Evolutionary conservation across 2,113 vertebrate genomes (phyloP).

Genomic region (Phalacrocorax carbo): DNA sequence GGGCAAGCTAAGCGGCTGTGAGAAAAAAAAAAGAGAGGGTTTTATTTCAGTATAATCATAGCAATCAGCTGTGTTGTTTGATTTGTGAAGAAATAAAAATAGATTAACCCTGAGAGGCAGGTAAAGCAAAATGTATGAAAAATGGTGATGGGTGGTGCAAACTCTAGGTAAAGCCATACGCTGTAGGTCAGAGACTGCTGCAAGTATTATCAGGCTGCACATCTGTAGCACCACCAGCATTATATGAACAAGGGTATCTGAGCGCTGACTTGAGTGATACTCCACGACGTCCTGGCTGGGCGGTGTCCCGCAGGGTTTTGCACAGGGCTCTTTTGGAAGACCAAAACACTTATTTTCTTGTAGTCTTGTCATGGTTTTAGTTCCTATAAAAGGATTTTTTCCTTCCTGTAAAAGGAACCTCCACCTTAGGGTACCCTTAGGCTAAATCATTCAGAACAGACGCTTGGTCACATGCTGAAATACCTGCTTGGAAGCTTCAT

Average conservation of each 20-base stretch:
- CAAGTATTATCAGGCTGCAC: neutral
- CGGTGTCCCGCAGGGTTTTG: neutral
- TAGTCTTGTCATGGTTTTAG: neutral
- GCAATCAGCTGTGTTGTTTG: constrained; percentile 37
- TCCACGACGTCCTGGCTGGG: neutral
- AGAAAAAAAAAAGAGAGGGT: neutral
- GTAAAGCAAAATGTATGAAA: constrained; percentile 11
- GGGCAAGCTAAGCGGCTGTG: constrained; percentile 31
- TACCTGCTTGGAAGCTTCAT: neutral
- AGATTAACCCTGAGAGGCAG: constrained; percentile 23
- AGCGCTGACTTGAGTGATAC: neutral
- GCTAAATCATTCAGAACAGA: constrained; percentile 25
- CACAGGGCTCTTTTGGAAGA: neutral
- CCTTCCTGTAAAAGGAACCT: neutral
- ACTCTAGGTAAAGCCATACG: neutral
- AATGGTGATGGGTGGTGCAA: neutral
- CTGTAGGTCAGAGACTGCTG: neutral
- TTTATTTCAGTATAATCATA: constrained; percentile 56
- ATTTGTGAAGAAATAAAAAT: constrained; percentile 54
- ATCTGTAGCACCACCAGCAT: neutral
- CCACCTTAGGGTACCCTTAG: neutral
- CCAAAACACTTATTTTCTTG: neutral
- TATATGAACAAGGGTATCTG: neutral
- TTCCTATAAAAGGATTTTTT: too few species aligned
- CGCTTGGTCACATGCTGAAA: neutral